These are phyloP conservation scores for Aphelinus atriplicis DNA, from an alignment of 1,140 invertebrate species.

Conservation along the genomic window DNA sequence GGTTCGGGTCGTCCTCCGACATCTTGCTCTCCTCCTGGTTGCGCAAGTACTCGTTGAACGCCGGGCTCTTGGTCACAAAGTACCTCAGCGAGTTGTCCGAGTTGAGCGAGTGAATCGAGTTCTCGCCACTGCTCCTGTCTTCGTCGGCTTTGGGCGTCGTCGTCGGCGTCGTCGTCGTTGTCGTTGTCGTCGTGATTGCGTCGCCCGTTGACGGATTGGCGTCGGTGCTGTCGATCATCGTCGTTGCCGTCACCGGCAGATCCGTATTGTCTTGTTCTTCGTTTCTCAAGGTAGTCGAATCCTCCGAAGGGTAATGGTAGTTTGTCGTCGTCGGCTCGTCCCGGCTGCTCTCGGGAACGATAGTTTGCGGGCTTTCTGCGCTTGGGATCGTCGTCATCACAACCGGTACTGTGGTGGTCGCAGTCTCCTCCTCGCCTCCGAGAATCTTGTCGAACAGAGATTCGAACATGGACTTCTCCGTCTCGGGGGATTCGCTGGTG, in stretches of 20 bases:
- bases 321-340: no score
- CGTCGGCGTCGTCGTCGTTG: conserved; percentile 34
- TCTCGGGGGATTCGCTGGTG: not conserved
- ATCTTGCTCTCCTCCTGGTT: conserved; percentile 10
- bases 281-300: conserved; percentile 32
- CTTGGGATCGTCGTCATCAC: no score
- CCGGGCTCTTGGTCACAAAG: conserved; percentile 29
- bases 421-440: conserved; percentile 38
- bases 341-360: not conserved
- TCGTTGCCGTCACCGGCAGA: no score
- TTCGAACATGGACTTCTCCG: conserved; percentile 43
- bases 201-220: not conserved
- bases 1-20: conserved; percentile 34
- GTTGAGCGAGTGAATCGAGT: conserved; percentile 14
- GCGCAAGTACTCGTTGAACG: conserved; percentile 27
- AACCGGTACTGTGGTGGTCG: not conserved
- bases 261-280: conserved; percentile 5
- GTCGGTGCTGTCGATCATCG: conserved; percentile 12
- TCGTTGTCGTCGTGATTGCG: conserved; percentile 24
- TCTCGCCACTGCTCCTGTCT: conserved; percentile 15
- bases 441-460: conserved; percentile 50
- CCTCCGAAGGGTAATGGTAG: not conserved
- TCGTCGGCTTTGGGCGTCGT: conserved; percentile 17
- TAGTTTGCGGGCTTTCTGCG: not conserved
- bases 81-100: conserved; percentile 22